Base-by-base conservation (phyloP, 2,888 invertebrate genomes). In the Xanthorhoe designata region DNA sequence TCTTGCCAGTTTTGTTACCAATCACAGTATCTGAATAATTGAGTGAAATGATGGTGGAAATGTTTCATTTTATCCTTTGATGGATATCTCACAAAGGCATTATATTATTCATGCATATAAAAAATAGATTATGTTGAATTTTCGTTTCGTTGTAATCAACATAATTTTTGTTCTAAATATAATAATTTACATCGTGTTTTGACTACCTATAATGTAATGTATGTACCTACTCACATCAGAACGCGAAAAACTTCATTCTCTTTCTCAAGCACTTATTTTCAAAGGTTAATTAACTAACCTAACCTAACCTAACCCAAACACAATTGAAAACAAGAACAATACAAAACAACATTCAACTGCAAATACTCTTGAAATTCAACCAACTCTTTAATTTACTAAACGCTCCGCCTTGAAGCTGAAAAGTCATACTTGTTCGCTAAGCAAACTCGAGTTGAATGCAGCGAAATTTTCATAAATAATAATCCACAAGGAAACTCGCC, bases 1-100 rank as follows among this genome's bases (percentile, higher is more conserved):
- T 72, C 72, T 70, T 64, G 69, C 65, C 53, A 45, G 70, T 68
- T 68, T 68, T 61, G 70, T 66, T 66, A 65, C 63, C 66, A 69
- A 69, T 65, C 58, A 56, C 61, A 59, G 45, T 59, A 56, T 61
- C 57, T 54, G 64, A 47, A 66, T 72, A 64, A 61, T 49, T 59
- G 17, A 64, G 66, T 63, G 60, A 52, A 47, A 38, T 52, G 15
- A 8, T 32, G 32, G n/a, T 24, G 32, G n/a, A 49, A 57, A 49
- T 29, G 13, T 10, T 51, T 24, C 2, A 38, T 38, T n/a, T n/a
- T n/a, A n/a, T n/a, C n/a, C 0, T 35, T 35, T 35, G 10, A 35
- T 35, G 10, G 24, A 24, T 24, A n/a, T n/a, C n/a, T n/a, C n/a
- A n/a, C n/a, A n/a, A n/a, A n/a, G n/a, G n/a, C n/a, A n/a, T n/a